Conservation (phyloP, 2,113 vertebrate species). For the Sander vitreus region DNA sequence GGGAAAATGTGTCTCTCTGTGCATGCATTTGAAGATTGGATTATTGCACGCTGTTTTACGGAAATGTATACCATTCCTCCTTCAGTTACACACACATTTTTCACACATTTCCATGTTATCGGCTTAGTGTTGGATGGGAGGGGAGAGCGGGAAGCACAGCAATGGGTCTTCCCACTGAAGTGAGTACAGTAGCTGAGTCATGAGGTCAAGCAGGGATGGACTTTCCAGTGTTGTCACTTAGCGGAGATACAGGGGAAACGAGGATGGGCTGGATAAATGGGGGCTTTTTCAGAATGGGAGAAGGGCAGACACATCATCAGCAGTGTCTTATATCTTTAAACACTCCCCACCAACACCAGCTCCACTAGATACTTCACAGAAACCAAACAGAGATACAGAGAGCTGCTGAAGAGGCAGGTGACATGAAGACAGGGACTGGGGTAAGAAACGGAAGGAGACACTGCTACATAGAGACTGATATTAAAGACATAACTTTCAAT, state of each 20-base stretch:
- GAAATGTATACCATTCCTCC: conserved; percentile 38
- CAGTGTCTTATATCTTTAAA: conserved; percentile 32
- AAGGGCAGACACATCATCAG: conserved; percentile 29
- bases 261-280: neutral
- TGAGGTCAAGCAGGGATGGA: conserved; percentile 54
- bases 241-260: neutral
- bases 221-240: conserved; percentile 63
- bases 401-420: conserved; percentile 43
- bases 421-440: conserved; percentile 39
- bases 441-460: conserved; percentile 42
- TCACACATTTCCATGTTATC: conserved; percentile 36
- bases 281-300: conserved; percentile 46
- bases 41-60: conserved; percentile 24
- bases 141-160: conserved; percentile 48
- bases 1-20: conserved; percentile 35
- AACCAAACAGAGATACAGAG: conserved; percentile 22
- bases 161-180: conserved; percentile 25
- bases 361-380: conserved; percentile 36
- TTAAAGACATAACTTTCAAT: neutral
- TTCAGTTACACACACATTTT: conserved; percentile 20
- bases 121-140: neutral
- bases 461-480: neutral
- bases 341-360: conserved; percentile 15
- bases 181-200: conserved; percentile 46
- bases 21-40: conserved; percentile 13